Base-by-base conservation (phyloP, 2,113 vertebrate genomes). In the Echinops telfairi region DNA sequence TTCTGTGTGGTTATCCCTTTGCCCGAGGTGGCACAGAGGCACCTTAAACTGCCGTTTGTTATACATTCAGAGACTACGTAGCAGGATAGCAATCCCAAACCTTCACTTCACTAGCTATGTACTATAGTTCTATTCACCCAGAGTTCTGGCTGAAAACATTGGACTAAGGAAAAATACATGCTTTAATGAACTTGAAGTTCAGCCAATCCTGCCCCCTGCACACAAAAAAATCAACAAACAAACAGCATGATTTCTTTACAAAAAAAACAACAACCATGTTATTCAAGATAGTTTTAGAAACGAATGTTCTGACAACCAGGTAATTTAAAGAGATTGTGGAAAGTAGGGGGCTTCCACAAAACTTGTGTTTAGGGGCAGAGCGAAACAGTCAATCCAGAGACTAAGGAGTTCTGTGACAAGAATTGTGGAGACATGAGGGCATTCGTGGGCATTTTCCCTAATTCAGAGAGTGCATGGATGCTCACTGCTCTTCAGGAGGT, bases 171-270 rank as follows among this genome's bases (percentile, higher is more conserved):
- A 62, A 31, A 70, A 73, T 76, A 79, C 47, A 27, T 36, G 25
- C 11, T 92, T 90, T 93, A 92, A 92, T 82, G 89, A 92, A 89
- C 73, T 83, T 84, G 53, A 94, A 89, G n/a, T 91, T 87, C 73
- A 79, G 64, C 25, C 93, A 81, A 81, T 43, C 33, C 38, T 81
- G 27, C 20, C 68, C 64, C 20, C 23, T 3, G 6, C 20, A 2
- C 20, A 6, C 3, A 40, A 86, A 90, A 88, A 83, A 75, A 53
- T 81, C 86, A 94, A 75, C 68, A 81, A 83, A 20, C 81, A 81
- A 89, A 81, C 40, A 70, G 38, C 40, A 82, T 87, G 43, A 91
- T 90, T 92, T 66, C 68, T 94, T 91, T 58, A 93, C 58, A 89
- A 96, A 94, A 92, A 6, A 58, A 89, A 89, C 92, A 92, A 6